These are phyloP conservation scores for Lanius ludovicianus DNA, from an alignment of 2,113 vertebrate species.

Conservation along the genomic window DNA sequence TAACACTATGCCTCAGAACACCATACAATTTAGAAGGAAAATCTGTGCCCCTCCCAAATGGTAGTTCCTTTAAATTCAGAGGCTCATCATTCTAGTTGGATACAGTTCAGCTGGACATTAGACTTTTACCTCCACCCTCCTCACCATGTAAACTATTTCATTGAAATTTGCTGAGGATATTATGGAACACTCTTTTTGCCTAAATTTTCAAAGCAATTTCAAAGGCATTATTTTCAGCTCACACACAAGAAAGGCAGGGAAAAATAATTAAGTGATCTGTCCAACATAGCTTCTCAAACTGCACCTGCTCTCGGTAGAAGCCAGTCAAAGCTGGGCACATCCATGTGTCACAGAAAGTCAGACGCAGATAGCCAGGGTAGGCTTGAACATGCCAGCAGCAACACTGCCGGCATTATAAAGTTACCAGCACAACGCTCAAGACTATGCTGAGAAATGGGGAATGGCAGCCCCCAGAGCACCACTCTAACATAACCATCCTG, in stretches of 20 bases:
- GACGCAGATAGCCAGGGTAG: neutral
- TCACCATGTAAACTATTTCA: neutral
- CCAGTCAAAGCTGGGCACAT: neutral
- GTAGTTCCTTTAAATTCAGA: neutral
- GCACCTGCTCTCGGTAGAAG: neutral
- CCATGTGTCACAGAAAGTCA: neutral
- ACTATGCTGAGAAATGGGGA: neutral
- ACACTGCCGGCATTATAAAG: neutral
- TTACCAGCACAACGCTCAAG: neutral
- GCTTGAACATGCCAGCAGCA: neutral
- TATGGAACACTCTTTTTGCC: neutral
- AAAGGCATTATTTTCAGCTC: neutral
- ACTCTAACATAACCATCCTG: neutral
- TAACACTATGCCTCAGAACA: neutral
- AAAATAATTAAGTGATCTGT: neutral
- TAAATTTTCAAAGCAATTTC: neutral
- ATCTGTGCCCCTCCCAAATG: neutral
- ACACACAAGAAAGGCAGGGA: accelerated
- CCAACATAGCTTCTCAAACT: neutral
- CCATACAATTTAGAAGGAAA: neutral
- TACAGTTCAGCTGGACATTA: neutral
- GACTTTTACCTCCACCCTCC: neutral
- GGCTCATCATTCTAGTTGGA: neutral
- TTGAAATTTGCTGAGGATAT: neutral
- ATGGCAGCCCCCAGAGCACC: neutral